Evolutionary conservation across 2,797 vertebrate species (phyloP).

Genomic region (Tarsius wallacei): DNA sequence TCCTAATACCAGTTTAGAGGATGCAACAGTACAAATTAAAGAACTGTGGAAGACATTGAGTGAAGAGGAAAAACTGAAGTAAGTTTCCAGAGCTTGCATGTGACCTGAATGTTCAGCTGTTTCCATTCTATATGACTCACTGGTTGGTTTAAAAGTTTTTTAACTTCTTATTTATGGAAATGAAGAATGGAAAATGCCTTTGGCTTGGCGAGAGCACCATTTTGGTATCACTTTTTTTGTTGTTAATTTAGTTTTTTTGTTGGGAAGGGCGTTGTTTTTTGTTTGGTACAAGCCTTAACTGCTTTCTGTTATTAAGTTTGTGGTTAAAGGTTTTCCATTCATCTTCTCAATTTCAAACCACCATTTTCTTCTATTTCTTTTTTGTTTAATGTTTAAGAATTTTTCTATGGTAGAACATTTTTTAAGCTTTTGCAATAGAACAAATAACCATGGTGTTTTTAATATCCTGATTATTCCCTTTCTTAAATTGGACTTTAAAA

Average conservation of each 20-base stretch:
- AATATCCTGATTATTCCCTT: background rate
- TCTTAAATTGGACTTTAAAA: slow-evolving; percentile 36
- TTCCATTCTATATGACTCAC: slow-evolving; percentile 92
- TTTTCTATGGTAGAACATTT: background rate
- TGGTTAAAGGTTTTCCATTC: slow-evolving; percentile 85
- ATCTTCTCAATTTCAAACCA: slow-evolving; percentile 77
- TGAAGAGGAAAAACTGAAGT: slow-evolving; percentile 95
- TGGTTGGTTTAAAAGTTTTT: slow-evolving; percentile 67
- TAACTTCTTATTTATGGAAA: slow-evolving; percentile 88
- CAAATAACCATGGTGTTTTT: background rate
- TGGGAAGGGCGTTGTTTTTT: slow-evolving; percentile 75
- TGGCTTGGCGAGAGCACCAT: slow-evolving; percentile 80
- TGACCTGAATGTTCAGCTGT: slow-evolving; percentile 86
- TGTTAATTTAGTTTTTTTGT: slow-evolving; percentile 22
- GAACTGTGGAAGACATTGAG: slow-evolving; percentile 95
- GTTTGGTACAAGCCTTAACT: slow-evolving; percentile 84
- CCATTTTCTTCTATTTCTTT: slow-evolving; percentile 28
- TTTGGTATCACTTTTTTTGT: slow-evolving; percentile 84
- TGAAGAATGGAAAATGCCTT: slow-evolving; percentile 89
- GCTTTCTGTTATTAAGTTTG: slow-evolving; percentile 78
- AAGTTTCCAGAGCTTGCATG: slow-evolving; percentile 94
- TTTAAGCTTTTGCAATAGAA: slow-evolving; percentile 2
- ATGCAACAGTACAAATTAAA: slow-evolving; percentile 91
- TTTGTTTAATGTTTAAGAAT: slow-evolving; percentile 53
- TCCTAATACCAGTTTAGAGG: slow-evolving; percentile 92